phyloP scores from a whole-genome alignment of 2,797 vertebrate genomes.

The Malacoctenus gilli region DNA sequence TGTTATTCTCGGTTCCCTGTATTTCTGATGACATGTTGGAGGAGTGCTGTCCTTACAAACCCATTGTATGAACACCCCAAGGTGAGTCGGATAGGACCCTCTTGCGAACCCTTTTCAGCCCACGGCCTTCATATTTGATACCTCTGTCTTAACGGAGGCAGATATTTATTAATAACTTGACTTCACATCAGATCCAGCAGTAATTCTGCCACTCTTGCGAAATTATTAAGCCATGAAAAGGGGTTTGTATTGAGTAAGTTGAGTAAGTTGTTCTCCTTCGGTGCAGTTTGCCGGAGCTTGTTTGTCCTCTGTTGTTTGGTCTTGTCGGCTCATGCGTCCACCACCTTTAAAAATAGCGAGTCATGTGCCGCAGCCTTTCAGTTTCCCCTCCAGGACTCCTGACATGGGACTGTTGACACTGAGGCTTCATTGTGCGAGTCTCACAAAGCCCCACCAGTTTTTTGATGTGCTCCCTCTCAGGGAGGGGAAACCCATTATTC shows the following conservation, averaged over 20 bases:
- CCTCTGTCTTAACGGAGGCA: too few species aligned
- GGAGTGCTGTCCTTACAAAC: not conserved
- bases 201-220: too few species aligned
- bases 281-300: not conserved
- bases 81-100: too few species aligned
- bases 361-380: slow-evolving; percentile 27
- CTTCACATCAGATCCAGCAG: too few species aligned
- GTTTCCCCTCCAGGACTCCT: slow-evolving; percentile 18
- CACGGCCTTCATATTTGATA: too few species aligned
- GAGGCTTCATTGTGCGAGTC: slow-evolving; percentile 16
- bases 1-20: too few species aligned
- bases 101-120: too few species aligned
- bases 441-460: slow-evolving; percentile 19
- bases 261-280: too few species aligned
- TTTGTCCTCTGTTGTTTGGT: not conserved
- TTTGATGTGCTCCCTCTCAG: slow-evolving; percentile 31
- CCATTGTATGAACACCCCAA: not conserved
- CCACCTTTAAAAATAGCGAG: slow-evolving; percentile 13
- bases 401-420: slow-evolving; percentile 18
- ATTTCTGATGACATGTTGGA: too few species aligned
- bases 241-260: too few species aligned
- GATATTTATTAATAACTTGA: too few species aligned
- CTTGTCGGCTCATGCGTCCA: slow-evolving; percentile 2
- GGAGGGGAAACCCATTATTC: slow-evolving; percentile 30
- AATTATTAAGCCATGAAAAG: too few species aligned